Conservation (phyloP, 1,140 invertebrate genomes). For the Zaprionus tsacasi region DNA sequence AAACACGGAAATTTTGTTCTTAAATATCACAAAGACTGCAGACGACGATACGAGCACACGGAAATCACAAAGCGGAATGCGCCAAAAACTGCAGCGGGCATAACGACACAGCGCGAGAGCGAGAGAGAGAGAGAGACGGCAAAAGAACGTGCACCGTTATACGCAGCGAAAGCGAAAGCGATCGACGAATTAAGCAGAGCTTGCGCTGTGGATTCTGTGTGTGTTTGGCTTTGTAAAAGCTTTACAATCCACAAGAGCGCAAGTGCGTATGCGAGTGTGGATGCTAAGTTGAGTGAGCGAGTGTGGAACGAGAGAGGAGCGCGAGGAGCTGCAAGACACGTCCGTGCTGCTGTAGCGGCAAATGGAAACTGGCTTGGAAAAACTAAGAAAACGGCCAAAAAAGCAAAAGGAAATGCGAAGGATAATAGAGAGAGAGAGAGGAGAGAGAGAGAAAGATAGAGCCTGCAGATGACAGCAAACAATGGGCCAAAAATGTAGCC, state of each 20-base stretch:
- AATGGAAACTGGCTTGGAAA: constrained; percentile 56
- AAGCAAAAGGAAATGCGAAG: constrained; percentile 12
- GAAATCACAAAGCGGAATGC: constrained; percentile 70
- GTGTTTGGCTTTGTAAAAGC: background rate
- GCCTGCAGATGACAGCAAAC: constrained; percentile 75
- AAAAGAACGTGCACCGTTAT: constrained; percentile 16
- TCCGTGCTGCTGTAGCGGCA: constrained; percentile 63
- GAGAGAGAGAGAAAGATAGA: constrained; percentile 10
- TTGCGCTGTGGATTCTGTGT: background rate
- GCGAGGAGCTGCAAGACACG: constrained; percentile 19
- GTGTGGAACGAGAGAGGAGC: background rate
- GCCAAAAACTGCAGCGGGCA: constrained; percentile 70
- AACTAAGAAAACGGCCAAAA: constrained; percentile 33
- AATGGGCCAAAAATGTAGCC: constrained; percentile 69
- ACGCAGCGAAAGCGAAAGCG: background rate
- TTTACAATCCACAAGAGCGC: background rate
- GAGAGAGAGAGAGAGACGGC: background rate
- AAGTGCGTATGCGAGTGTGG: background rate
- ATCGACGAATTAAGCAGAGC: constrained; percentile 2
- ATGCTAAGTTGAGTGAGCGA: background rate
- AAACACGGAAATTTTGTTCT: constrained; percentile 4
- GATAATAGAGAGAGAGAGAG: constrained; percentile 16
- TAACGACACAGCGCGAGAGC: constrained; percentile 24
- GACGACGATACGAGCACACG: constrained; percentile 56
- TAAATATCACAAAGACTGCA: constrained; percentile 30